phyloP scores from a whole-genome alignment of 2,797 vertebrate genomes.

The Micromesistius poutassou region DNA sequence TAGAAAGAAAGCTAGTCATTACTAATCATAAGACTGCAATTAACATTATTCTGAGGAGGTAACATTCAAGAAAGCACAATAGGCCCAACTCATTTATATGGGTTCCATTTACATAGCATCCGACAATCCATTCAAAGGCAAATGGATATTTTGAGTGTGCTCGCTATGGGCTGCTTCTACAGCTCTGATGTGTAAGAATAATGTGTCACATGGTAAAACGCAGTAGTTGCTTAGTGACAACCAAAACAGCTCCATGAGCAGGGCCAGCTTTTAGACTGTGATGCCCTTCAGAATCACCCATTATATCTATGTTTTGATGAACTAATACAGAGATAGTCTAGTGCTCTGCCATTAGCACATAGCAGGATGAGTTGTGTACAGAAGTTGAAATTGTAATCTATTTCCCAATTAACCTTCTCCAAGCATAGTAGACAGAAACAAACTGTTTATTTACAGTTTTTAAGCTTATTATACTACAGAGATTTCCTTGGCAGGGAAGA shows the following conservation, averaged over 20 bases:
- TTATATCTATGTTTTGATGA: neutral
- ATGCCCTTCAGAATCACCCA: neutral
- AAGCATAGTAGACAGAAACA: neutral
- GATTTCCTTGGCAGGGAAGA: neutral
- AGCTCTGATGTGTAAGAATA: neutral
- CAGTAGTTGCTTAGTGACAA: neutral
- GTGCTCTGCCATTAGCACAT: neutral
- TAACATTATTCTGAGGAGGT: neutral
- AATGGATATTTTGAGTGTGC: neutral
- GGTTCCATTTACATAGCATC: neutral
- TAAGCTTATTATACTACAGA: neutral
- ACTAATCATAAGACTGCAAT: neutral
- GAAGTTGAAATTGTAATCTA: neutral
- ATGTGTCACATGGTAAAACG: neutral
- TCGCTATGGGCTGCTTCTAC: neutral
- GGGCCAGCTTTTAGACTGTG: neutral
- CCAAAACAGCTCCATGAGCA: neutral
- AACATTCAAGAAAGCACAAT: neutral
- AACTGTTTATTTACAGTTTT: neutral
- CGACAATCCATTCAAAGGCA: neutral
- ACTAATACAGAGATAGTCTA: neutral
- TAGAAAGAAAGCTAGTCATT: neutral
- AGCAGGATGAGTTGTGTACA: neutral
- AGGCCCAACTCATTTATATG: neutral
- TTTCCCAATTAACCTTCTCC: neutral